phyloP scores from a whole-genome alignment of 1,140 invertebrate species.

The Phthorimaea operculella region DNA sequence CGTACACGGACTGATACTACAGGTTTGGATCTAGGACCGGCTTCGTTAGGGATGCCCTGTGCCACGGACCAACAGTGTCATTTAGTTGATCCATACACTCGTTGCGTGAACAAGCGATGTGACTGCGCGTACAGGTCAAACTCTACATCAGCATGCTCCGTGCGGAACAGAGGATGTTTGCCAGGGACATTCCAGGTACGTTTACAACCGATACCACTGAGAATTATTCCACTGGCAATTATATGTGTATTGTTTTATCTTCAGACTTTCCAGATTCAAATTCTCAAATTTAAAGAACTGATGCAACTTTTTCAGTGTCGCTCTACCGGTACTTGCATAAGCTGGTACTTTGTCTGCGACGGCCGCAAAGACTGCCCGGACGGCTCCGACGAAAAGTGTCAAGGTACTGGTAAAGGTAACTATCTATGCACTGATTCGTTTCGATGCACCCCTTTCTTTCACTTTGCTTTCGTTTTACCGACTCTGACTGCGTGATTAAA shows the following conservation, averaged over 20 bases:
- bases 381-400: constrained; percentile 84
- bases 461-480: constrained; percentile 4
- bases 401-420: constrained; percentile 61
- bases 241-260: too few relatives aligned
- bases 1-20: constrained; percentile 40
- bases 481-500: neutral
- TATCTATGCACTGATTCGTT: constrained; percentile 41
- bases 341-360: constrained; percentile 93
- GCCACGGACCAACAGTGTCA: constrained; percentile 81
- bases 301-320: constrained; percentile 71
- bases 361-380: constrained; percentile 89
- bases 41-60: constrained; percentile 82
- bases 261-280: too few relatives aligned
- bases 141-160: constrained; percentile 72
- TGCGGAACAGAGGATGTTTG: constrained; percentile 79
- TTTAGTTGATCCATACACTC: constrained; percentile 79
- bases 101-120: constrained; percentile 82
- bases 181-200: constrained; percentile 86
- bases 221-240: neutral
- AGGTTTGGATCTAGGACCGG: constrained; percentile 62
- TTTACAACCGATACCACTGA: neutral
- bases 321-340: constrained; percentile 86
- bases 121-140: constrained; percentile 75
- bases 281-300: too few relatives aligned
- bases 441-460: constrained; percentile 23